These are phyloP conservation scores for Dolichopus griseipennis DNA, from an alignment of 2,888 invertebrate genomes.

Conservation along the genomic window DNA sequence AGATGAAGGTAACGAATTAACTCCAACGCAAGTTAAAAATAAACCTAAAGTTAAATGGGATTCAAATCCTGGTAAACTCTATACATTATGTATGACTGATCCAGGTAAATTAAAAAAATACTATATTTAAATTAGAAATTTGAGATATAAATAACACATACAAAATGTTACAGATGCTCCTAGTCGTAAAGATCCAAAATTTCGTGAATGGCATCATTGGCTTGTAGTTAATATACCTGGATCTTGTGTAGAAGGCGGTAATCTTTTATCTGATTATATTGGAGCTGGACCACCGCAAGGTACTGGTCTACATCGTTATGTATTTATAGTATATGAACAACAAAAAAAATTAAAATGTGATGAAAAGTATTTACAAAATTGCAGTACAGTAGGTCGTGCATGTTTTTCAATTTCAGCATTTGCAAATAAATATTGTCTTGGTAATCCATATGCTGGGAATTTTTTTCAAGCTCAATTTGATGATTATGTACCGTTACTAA, in stretches of 20 bases:
- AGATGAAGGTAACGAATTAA: slow-evolving; percentile 57
- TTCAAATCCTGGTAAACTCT: slow-evolving; percentile 29
- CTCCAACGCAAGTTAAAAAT: slow-evolving; percentile 53
- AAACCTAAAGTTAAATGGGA: slow-evolving; percentile 36
- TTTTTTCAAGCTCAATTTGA: slow-evolving; percentile 82
- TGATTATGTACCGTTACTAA: slow-evolving; percentile 77
- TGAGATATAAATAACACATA: too few species aligned
- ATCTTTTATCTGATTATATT: slow-evolving; percentile 66
- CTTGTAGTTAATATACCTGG: slow-evolving; percentile 82
- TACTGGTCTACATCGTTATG: slow-evolving; percentile 69
- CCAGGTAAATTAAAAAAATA: slow-evolving; percentile 44
- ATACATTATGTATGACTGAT: slow-evolving; percentile 50
- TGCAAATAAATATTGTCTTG: slow-evolving; percentile 66
- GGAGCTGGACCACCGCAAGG: slow-evolving; percentile 77
- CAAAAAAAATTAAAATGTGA: slow-evolving; percentile 50
- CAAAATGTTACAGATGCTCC: slow-evolving; percentile 61
- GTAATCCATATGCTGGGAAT: slow-evolving; percentile 75
- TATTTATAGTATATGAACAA: slow-evolving; percentile 69
- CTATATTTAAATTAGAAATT: too few species aligned
- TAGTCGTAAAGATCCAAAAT: slow-evolving; percentile 65
- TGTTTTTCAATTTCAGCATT: slow-evolving; percentile 61
- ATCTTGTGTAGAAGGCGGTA: slow-evolving; percentile 58
- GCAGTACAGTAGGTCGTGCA: slow-evolving; percentile 46
- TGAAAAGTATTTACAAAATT: slow-evolving; percentile 43
- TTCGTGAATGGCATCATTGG: slow-evolving; percentile 89